A percentile compares a stretch with the other conserved stretches of the same genome.
These are phyloP conservation scores for Tribolium madens DNA, from an alignment of 1,140 invertebrate genomes.

Conservation along the genomic window DNA sequence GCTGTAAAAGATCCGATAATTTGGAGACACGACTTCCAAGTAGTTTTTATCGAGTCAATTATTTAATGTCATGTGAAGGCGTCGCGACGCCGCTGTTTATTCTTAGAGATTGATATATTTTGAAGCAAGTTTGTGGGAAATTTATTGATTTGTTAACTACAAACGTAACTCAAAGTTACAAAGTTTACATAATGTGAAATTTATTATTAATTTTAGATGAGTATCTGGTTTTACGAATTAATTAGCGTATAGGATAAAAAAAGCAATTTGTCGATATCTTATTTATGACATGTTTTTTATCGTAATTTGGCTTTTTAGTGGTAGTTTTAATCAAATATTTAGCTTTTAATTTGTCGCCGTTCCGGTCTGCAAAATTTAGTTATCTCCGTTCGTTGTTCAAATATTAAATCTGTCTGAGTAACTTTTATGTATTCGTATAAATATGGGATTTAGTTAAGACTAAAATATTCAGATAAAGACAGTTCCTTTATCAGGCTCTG, in stretches of 20 bases:
- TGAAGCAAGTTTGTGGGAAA: neutral
- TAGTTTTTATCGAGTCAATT: neutral
- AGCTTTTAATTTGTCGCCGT: neutral
- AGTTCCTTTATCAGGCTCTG: slow-evolving; percentile 27
- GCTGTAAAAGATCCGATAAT: neutral
- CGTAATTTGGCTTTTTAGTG: neutral
- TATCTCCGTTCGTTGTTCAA: neutral
- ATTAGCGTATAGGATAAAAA: neutral
- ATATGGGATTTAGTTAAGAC: slow-evolving; percentile 1
- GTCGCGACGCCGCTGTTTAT: neutral
- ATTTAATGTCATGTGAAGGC: neutral
- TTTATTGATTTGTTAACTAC: too few species aligned
- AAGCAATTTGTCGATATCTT: neutral
- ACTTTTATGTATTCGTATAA: slow-evolving; percentile 2
- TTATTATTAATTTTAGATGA: too few species aligned
- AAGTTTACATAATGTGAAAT: too few species aligned
- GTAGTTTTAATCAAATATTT: neutral
- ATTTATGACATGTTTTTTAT: neutral
- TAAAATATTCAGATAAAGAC: slow-evolving; percentile 15
- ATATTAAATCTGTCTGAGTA: neutral
- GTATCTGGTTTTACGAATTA: neutral
- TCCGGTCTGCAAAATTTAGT: neutral
- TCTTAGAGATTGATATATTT: neutral
- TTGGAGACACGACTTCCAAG: neutral
- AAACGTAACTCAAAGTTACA: too few species aligned